Conservation (phyloP, 1,140 invertebrate species). For the Bombus breviceps region DNA sequence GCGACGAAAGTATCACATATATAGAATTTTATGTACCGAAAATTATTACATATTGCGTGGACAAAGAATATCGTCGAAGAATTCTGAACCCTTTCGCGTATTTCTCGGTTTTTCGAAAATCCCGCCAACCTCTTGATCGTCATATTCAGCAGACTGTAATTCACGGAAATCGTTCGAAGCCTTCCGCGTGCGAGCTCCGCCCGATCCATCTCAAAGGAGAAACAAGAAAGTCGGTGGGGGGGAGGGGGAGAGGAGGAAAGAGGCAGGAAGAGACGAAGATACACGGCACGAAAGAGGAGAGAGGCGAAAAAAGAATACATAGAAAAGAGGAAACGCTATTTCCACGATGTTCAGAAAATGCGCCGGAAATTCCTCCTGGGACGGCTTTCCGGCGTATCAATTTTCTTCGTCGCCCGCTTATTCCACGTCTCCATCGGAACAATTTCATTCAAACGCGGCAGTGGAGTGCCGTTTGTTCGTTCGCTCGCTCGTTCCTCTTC, state of each 20-base stretch:
- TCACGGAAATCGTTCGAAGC: neutral
- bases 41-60: no score
- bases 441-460: conserved; percentile 48
- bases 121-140: neutral
- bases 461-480: conserved; percentile 23
- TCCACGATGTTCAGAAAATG: conserved; percentile 43
- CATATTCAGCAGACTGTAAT: neutral
- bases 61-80: no score
- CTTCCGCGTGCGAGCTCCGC: no score
- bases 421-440: conserved; percentile 49
- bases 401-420: conserved; percentile 52
- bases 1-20: no score
- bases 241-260: no score
- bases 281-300: neutral
- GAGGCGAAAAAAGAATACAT: neutral
- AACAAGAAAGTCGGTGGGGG: neutral
- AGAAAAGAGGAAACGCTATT: conserved; percentile 21
- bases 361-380: conserved; percentile 45
- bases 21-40: no score
- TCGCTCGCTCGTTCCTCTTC: neutral
- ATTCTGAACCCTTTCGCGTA: no score
- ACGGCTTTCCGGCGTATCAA: conserved; percentile 52
- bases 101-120: no score
- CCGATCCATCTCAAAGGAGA: neutral
- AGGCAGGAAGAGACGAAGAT: neutral